Evolutionary conservation across 2,888 invertebrate species (phyloP).

Genomic region (Cephus spinipes): DNA sequence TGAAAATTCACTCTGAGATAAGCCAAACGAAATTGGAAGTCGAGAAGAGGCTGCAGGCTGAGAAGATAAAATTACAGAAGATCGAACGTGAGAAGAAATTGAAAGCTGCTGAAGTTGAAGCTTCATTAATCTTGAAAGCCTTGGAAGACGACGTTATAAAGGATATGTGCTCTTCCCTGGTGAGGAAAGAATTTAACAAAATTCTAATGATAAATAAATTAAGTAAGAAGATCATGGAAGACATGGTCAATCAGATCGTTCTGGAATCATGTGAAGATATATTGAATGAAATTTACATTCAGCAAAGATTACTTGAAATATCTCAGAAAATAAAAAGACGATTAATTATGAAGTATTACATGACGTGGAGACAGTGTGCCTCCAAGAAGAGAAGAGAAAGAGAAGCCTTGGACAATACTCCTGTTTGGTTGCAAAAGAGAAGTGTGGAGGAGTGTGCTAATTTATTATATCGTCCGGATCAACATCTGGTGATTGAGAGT

Average conservation of each 20-base stretch:
- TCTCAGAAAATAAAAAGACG: constrained; percentile 57
- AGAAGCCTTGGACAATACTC: constrained; percentile 69
- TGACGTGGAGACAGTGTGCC: constrained; percentile 67
- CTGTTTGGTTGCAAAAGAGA: constrained; percentile 69
- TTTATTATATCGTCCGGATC: constrained; percentile 66
- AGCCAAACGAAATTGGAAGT: constrained; percentile 34
- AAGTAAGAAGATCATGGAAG: constrained; percentile 40
- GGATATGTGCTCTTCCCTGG: constrained; percentile 42
- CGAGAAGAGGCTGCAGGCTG: constrained; percentile 30
- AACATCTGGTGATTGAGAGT: constrained; percentile 65
- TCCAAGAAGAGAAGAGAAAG: constrained; percentile 66
- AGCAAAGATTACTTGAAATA: constrained; percentile 63
- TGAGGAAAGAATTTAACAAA: constrained; percentile 43
- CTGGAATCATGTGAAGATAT: constrained; percentile 54
- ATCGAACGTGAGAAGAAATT: constrained; percentile 29
- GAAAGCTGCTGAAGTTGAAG: constrained; percentile 38
- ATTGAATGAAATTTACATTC: constrained; percentile 56
- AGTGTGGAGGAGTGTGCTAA: constrained; percentile 64
- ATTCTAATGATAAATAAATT: constrained; percentile 43
- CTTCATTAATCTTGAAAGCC: constrained; percentile 42
- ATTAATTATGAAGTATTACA: constrained; percentile 62
- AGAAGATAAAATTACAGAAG: constrained; percentile 29
- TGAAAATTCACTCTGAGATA: constrained; percentile 25
- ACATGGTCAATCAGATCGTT: constrained; percentile 51
- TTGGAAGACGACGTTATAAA: constrained; percentile 43